phyloP scores from a whole-genome alignment of 1,140 invertebrate species.

The Physella acuta region DNA sequence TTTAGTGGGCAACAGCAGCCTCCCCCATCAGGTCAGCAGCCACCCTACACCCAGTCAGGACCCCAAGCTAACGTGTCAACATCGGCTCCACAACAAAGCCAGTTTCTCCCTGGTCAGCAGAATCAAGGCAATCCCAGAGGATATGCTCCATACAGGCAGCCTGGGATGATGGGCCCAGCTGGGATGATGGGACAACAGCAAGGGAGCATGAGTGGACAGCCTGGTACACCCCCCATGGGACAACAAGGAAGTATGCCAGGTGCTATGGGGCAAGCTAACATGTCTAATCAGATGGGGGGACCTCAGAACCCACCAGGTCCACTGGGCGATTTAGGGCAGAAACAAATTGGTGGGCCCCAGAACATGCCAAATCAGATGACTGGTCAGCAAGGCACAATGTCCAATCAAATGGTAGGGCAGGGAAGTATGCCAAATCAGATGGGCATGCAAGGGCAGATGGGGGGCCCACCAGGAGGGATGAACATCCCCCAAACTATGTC shows the following conservation, averaged over 20 bases:
- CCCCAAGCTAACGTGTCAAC: neutral
- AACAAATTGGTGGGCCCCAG: constrained; percentile 11
- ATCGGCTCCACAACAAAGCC: constrained; percentile 7
- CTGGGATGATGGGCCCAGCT: constrained; percentile 7
- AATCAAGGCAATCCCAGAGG: constrained; percentile 10
- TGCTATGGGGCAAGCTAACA: constrained; percentile 2
- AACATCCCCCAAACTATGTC: too few species aligned
- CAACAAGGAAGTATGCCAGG: constrained; percentile 2
- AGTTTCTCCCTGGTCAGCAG: constrained; percentile 7
- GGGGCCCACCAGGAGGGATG: constrained; percentile 10
- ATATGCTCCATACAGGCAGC: constrained; percentile 17
- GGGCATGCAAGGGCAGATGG: constrained; percentile 16
- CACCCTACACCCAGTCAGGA: constrained; percentile 2
- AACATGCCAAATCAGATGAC: constrained; percentile 11
- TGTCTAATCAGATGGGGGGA: constrained; percentile 10
- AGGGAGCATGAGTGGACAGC: constrained; percentile 1
- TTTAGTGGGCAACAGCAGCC: constrained; percentile 1
- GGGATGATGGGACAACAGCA: constrained; percentile 10
- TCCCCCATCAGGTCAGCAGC: neutral
- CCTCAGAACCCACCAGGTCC: neutral
- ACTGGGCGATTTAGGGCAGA: constrained; percentile 6
- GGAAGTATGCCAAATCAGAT: constrained; percentile 21
- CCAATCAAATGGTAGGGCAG: constrained; percentile 10
- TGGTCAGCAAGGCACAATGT: neutral
- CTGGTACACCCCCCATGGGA: constrained; percentile 1